Percentiles rank a stretch among this genome's conserved stretches.
These are phyloP conservation scores for Caenorhabditis sp. DNA, from an alignment of 2,888 invertebrate genomes.

Conservation along the genomic window DNA sequence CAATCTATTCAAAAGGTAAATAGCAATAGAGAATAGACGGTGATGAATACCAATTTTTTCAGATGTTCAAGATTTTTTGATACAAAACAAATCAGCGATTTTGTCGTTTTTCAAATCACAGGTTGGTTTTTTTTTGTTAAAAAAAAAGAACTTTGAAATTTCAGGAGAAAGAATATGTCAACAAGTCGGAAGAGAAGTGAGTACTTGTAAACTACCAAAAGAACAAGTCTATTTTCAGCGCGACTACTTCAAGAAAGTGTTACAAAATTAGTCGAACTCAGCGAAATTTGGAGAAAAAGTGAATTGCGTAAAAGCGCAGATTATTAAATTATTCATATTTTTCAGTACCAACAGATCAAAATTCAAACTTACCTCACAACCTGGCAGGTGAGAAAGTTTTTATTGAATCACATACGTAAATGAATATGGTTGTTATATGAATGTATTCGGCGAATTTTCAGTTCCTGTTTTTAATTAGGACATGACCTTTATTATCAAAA, in stretches of 20 bases:
- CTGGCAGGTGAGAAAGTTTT: not conserved
- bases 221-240: not conserved
- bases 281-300: too few species aligned
- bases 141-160: not conserved
- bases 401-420: too few species aligned
- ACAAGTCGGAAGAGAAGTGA: too few species aligned
- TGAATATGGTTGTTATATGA: too few species aligned
- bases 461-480: not conserved
- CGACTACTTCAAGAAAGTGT: not conserved
- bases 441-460: too few species aligned
- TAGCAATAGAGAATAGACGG: too few species aligned
- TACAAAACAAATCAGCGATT: conserved; percentile 4
- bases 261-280: too few species aligned
- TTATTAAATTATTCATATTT: too few species aligned
- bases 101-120: not conserved
- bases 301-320: too few species aligned
- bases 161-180: not conserved
- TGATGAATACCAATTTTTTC: too few species aligned
- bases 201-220: too few species aligned
- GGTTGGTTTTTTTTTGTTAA: conserved; percentile 1
- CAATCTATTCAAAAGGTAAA: too few species aligned
- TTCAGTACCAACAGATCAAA: not conserved
- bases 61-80: conserved; percentile 4
- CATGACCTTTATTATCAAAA: not conserved
- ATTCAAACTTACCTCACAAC: not conserved